phyloP scores from a whole-genome alignment of 2,888 invertebrate genomes.

The Drosophila helvetica region DNA sequence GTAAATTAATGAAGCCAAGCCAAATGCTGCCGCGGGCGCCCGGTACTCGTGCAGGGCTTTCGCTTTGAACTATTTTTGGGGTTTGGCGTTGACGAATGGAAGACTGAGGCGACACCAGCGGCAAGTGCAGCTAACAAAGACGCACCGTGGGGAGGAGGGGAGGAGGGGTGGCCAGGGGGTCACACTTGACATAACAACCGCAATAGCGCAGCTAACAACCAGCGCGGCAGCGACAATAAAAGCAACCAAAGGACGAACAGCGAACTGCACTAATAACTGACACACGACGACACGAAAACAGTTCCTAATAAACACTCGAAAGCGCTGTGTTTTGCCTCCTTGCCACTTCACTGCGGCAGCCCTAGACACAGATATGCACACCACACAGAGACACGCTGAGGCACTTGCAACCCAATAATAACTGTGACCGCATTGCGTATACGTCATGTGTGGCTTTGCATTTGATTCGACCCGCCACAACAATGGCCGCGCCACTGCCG shows the following conservation, averaged over 20 bases:
- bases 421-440: constrained; percentile 69
- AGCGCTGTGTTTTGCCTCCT: constrained; percentile 16
- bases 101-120: constrained; percentile 22
- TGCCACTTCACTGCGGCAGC: not conserved
- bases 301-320: constrained; percentile 44
- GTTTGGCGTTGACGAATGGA: constrained; percentile 58
- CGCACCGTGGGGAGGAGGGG: constrained; percentile 25
- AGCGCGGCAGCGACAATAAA: not conserved
- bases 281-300: constrained; percentile 35
- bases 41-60: not conserved
- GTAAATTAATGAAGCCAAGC: constrained; percentile 71
- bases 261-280: constrained; percentile 73
- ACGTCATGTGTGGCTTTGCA: constrained; percentile 66
- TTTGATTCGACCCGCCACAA: constrained; percentile 27
- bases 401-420: constrained; percentile 53
- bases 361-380: constrained; percentile 1
- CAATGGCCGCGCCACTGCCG: not conserved
- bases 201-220: constrained; percentile 62
- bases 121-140: constrained; percentile 69
- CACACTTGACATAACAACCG: constrained; percentile 75
- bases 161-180: not conserved
- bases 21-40: constrained; percentile 38
- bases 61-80: constrained; percentile 74
- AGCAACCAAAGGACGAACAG: constrained; percentile 30
- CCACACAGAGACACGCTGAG: constrained; percentile 8